Percentiles rank a stretch among this genome's conserved stretches.
Evolutionary conservation across 2,888 invertebrate genomes (phyloP).

Genomic region (Tuberolachnus salignus): DNA sequence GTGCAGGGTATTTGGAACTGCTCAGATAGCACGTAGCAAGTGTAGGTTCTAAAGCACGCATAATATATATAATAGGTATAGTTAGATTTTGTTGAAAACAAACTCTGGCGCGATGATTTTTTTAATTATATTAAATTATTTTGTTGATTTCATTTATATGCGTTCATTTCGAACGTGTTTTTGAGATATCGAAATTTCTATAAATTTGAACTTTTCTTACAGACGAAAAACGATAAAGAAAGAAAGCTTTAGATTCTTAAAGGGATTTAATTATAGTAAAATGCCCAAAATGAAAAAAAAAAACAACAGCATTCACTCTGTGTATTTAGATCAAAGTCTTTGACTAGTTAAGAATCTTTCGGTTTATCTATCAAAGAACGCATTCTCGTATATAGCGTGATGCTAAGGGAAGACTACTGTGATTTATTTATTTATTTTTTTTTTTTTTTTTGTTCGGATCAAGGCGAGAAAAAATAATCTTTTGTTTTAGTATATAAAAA

Average conservation of each 20-base stretch:
- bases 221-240: not conserved
- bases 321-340: constrained; percentile 1
- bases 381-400: not conserved
- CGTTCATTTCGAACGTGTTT: not conserved
- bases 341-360: not conserved
- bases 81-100: not conserved
- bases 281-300: not conserved
- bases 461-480: not conserved
- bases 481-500: not conserved
- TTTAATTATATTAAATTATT: not conserved
- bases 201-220: not conserved
- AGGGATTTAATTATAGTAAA: not conserved
- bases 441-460: not conserved
- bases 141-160: not conserved
- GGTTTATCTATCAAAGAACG: constrained; percentile 2
- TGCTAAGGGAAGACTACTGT: not conserved
- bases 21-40: not conserved
- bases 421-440: no score
- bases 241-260: not conserved
- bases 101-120: not conserved
- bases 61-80: not conserved
- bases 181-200: no score
- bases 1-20: not conserved
- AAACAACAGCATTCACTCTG: not conserved
- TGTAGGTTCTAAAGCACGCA: not conserved